phyloP scores from a whole-genome alignment of 1,140 invertebrate species.

The Vanessa tameamea region DNA sequence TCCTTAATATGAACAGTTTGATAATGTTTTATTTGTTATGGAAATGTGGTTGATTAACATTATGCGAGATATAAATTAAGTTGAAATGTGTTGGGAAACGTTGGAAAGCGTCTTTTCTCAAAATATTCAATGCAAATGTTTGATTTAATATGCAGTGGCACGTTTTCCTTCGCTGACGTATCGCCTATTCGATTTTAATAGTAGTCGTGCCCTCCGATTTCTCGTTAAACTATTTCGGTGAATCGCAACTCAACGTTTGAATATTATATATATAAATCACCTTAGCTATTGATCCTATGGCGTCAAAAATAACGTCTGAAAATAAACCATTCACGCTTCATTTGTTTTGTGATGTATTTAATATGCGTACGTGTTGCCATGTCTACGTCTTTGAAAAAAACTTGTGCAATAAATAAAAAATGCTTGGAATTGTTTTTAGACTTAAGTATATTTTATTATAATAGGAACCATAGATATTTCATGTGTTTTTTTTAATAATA shows the following conservation, averaged over 20 bases:
- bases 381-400: conserved; percentile 29
- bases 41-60: not conserved
- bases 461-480: too few species aligned
- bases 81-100: not conserved
- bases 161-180: conserved; percentile 29
- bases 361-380: conserved; percentile 19
- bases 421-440: too few species aligned
- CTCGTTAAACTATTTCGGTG: conserved; percentile 65
- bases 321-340: conserved; percentile 63
- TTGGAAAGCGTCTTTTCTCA: conserved; percentile 12
- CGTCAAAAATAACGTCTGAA: conserved; percentile 65
- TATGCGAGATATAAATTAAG: not conserved
- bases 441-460: too few species aligned
- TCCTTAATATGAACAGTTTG: too few species aligned
- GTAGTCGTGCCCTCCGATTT: conserved; percentile 48
- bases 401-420: not conserved
- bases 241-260: conserved; percentile 53
- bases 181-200: conserved; percentile 32
- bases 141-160: conserved; percentile 31
- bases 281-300: conserved; percentile 62
- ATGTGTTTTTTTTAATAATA: too few species aligned
- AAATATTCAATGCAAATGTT: conserved; percentile 30
- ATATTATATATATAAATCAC: conserved; percentile 60
- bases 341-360: conserved; percentile 55
- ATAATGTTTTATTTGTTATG: too few species aligned